Conservation (phyloP, 2,888 invertebrate genomes). For the Tachina lurida region DNA sequence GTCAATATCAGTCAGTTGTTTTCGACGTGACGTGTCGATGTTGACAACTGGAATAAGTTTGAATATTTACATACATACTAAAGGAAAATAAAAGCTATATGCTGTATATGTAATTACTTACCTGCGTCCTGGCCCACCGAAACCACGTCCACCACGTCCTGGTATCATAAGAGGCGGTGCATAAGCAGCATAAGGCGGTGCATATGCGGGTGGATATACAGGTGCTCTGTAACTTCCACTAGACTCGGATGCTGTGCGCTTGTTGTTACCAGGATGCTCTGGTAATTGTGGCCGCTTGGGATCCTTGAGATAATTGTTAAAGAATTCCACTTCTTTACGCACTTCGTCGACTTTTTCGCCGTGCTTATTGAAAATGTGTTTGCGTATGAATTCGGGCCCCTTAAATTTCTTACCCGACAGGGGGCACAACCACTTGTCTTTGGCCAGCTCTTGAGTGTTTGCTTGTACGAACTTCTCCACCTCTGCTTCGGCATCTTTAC, state of each 20-base stretch:
- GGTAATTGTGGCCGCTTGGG: constrained; percentile 96
- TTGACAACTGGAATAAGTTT: not conserved
- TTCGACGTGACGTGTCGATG: too few species aligned
- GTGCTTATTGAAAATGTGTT: constrained; percentile 99
- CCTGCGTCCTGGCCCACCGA: constrained; percentile 78
- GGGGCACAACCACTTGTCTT: constrained; percentile 99
- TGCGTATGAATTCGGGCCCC: constrained; percentile 98
- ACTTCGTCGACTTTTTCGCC: constrained; percentile 98
- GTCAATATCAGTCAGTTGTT: too few species aligned
- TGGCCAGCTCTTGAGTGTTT: constrained; percentile 97
- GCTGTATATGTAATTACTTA: constrained; percentile 66
- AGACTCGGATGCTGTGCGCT: constrained; percentile 79
- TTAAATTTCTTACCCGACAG: constrained; percentile 99
- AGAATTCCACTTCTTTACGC: constrained; percentile 97
- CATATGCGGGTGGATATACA: constrained; percentile 82
- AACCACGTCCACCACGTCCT: constrained; percentile 84
- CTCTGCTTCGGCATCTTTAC: constrained; percentile 86
- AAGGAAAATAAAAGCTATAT: constrained; percentile 10
- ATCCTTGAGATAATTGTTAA: constrained; percentile 97
- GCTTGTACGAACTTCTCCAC: constrained; percentile 97
- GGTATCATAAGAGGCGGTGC: constrained; percentile 84
- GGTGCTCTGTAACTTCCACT: constrained; percentile 79
- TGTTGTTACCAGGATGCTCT: constrained; percentile 87
- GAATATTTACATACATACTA: not conserved
- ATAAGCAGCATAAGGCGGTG: constrained; percentile 83